Percentiles rank a stretch among this genome's conserved stretches.
Conservation (phyloP, 35 echinoderm and acorn worm genomes). For the Eucidaris tribuloides region DNA sequence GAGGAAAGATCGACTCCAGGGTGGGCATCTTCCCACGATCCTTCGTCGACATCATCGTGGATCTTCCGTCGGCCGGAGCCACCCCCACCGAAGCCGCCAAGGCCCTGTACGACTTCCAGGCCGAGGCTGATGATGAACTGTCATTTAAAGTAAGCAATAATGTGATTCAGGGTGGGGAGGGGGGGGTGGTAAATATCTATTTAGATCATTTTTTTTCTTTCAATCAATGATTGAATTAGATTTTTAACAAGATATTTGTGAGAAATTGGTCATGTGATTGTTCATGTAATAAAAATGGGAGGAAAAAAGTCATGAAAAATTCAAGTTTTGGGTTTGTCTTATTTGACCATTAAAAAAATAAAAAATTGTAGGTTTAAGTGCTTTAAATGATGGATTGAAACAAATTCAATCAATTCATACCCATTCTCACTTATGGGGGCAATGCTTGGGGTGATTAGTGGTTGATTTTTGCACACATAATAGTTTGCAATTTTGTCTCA, state of each 20-base stretch:
- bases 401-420: too few relatives aligned
- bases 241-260: neutral
- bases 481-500: too few relatives aligned
- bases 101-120: constrained; percentile 87
- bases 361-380: too few relatives aligned
- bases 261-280: neutral
- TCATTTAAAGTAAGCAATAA: constrained; percentile 74
- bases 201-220: neutral
- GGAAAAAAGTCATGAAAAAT: neutral
- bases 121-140: constrained; percentile 63
- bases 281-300: neutral
- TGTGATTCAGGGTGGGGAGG: too few relatives aligned
- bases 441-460: too few relatives aligned
- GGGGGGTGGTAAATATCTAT: neutral
- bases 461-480: too few relatives aligned
- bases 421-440: too few relatives aligned
- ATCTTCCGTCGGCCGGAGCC: constrained; percentile 25
- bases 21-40: constrained; percentile 89
- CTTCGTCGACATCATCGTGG: constrained; percentile 70
- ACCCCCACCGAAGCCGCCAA: constrained; percentile 17
- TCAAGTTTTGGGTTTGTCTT: neutral
- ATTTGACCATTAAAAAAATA: too few relatives aligned
- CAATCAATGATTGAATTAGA: neutral
- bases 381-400: too few relatives aligned
- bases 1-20: constrained; percentile 51